Percentiles rank a stretch among this genome's conserved stretches.
Conservation (phyloP, 2,797 vertebrate species). For the Stomatorhinus walkeri region DNA sequence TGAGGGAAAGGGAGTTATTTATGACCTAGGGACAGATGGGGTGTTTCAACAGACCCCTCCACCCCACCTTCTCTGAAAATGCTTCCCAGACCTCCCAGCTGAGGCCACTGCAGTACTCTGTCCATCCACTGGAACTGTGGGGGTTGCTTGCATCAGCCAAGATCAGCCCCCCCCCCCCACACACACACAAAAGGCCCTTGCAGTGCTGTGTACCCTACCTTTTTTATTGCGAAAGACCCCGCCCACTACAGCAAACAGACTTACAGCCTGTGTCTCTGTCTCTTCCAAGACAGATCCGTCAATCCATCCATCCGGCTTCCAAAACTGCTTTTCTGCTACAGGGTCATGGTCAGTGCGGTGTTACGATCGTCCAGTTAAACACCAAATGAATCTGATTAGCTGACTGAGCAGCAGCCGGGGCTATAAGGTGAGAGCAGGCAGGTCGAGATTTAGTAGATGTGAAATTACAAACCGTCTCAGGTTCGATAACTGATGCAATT, state of each 20-base stretch:
- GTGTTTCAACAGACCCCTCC: not conserved
- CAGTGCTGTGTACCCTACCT: not conserved
- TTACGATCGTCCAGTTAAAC: constrained; percentile 27
- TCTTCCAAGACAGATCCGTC: not conserved
- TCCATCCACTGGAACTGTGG: constrained; percentile 22
- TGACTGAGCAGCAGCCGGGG: constrained; percentile 24
- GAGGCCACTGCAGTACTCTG: not conserved
- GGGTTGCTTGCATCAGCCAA: not conserved
- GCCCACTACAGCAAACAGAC: not conserved
- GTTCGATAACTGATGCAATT: not conserved
- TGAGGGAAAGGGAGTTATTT: constrained; percentile 4
- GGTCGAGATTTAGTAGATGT: not conserved
- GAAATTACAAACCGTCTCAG: not conserved
- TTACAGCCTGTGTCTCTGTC: not conserved
- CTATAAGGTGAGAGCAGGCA: not conserved
- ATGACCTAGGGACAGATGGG: constrained; percentile 1
- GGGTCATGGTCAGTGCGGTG: not conserved
- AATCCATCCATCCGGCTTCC: not conserved
- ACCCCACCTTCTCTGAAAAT: not conserved
- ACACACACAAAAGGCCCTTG: not conserved
- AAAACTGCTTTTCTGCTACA: not conserved
- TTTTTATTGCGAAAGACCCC: not conserved
- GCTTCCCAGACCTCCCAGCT: not conserved
- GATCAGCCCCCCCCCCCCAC: not conserved
- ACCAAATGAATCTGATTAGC: constrained; percentile 42